Conservation (phyloP, 2,113 vertebrate species). For the Grus americana region DNA sequence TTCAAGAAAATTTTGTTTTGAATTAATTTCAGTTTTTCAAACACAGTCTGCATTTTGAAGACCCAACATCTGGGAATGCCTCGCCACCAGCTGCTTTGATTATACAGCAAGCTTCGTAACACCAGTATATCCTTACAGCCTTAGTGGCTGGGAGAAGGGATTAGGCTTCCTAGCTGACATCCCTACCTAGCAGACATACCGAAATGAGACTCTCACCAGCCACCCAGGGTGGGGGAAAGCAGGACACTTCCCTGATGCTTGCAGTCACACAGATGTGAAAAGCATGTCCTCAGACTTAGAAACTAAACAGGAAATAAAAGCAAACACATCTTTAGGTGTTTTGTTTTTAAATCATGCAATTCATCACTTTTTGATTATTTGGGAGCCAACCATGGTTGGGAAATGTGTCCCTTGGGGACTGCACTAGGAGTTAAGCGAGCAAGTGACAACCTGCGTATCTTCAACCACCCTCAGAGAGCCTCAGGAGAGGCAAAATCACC, state of each 20-base stretch:
- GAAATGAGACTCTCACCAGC: background rate
- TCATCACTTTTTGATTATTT: background rate
- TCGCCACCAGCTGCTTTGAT: background rate
- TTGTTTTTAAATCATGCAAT: background rate
- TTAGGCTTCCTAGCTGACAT: background rate
- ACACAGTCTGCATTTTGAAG: background rate
- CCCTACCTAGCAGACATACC: background rate
- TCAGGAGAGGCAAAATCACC: background rate
- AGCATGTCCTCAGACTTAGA: background rate
- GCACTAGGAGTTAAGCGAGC: background rate
- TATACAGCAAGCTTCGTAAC: background rate
- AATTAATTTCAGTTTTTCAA: conserved; percentile 14
- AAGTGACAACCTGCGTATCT: background rate
- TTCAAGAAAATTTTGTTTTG: background rate
- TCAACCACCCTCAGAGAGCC: background rate
- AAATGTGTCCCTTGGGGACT: background rate
- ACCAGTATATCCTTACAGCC: background rate
- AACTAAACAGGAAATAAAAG: background rate
- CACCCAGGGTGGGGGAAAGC: background rate
- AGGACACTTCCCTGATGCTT: background rate
- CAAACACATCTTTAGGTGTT: background rate
- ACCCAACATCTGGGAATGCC: background rate
- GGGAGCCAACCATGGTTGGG: background rate
- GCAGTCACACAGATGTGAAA: background rate
- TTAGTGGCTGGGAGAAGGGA: background rate